A percentile compares a stretch with the other conserved stretches of the same genome.
Evolutionary conservation across 2,113 vertebrate species (phyloP).

Genomic region (Sapajus apella): DNA sequence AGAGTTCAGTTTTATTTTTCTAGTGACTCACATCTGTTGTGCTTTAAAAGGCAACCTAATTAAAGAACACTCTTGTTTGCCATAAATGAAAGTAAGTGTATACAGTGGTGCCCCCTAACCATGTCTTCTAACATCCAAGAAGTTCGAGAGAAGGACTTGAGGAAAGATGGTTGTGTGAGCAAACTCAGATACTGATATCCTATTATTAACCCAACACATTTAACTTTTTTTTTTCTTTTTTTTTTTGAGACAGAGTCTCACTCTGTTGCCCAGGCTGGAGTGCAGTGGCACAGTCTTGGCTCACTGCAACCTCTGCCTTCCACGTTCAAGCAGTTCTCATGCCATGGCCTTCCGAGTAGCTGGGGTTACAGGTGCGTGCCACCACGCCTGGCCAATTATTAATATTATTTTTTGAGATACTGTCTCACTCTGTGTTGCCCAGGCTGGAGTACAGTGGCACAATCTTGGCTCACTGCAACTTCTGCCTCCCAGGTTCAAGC

Average conservation of each 20-base stretch:
- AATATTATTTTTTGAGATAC: not conserved
- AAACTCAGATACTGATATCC: not conserved
- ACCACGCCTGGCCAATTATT: not conserved
- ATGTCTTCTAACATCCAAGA: not conserved
- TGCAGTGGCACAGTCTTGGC: not conserved
- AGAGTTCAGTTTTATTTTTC: constrained; percentile 41
- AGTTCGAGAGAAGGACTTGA: not conserved
- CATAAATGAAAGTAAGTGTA: not conserved
- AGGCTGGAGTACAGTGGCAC: not conserved
- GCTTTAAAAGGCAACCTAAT: constrained; percentile 35
- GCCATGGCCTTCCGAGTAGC: not conserved
- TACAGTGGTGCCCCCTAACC: not conserved
- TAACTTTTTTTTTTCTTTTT: not conserved
- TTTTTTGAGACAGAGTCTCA: not conserved
- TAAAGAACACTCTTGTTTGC: not conserved
- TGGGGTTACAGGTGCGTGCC: not conserved
- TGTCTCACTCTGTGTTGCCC: not conserved
- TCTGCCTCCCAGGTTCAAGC: too few relatives aligned
- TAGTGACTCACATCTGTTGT: constrained; percentile 51
- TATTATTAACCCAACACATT: not conserved
- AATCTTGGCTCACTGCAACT: too few relatives aligned
- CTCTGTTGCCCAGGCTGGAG: not conserved
- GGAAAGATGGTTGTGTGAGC: not conserved
- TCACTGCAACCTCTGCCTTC: not conserved
- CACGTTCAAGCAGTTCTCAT: not conserved